Conservation (phyloP, 2,113 vertebrate species). For the Embiotoca jacksoni region DNA sequence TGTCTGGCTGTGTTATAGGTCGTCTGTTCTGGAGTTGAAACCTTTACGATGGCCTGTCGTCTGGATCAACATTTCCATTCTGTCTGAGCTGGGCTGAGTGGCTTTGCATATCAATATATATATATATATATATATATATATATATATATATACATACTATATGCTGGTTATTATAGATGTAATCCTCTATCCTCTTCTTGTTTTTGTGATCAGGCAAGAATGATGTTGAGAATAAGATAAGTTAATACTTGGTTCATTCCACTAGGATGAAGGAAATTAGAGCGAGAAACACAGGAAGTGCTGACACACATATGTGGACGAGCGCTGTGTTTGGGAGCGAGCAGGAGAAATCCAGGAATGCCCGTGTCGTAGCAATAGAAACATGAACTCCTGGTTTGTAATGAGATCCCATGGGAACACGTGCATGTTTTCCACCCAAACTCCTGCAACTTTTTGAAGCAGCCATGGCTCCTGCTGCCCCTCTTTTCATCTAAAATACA, state of each 20-base stretch:
- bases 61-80: conserved; percentile 76
- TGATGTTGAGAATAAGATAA: conserved; percentile 34
- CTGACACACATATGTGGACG: conserved; percentile 37
- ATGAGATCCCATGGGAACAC: conserved; percentile 69
- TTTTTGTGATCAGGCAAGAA: conserved; percentile 26
- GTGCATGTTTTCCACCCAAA: conserved; percentile 52
- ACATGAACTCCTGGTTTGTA: conserved; percentile 65
- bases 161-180: conserved; percentile 30
- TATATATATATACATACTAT: too few relatives aligned
- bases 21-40: conserved; percentile 50
- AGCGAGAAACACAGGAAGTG: conserved; percentile 43
- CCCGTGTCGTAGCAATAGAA: conserved; percentile 48
- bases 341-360: conserved; percentile 64
- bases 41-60: conserved; percentile 55
- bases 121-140: too few relatives aligned
- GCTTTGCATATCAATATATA: conserved; percentile 18
- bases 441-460: conserved; percentile 34
- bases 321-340: conserved; percentile 3
- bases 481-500: conserved; percentile 33
- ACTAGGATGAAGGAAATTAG: conserved; percentile 40
- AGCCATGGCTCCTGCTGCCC: conserved; percentile 23
- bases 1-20: conserved; percentile 70
- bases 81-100: conserved; percentile 46
- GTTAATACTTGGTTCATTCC: conserved; percentile 36
- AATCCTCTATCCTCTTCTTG: conserved; percentile 22